Base-by-base conservation (phyloP, 23 tunicate genomes). In the Aplidium turbinatum region DNA sequence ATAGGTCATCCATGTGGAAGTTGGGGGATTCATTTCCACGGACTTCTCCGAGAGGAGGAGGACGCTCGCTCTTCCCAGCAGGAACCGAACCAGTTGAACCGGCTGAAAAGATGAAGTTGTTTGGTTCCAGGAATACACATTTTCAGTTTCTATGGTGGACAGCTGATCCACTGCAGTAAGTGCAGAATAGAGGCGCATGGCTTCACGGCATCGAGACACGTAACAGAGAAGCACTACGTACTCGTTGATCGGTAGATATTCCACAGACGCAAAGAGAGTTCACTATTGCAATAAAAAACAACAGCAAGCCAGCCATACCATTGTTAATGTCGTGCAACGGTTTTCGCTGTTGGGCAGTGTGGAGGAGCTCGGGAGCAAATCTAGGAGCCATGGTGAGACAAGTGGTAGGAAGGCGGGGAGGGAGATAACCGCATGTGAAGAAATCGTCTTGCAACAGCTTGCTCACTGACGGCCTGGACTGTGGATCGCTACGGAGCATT, bases 311-410 rank as follows among this genome's bases (percentile, higher is more conserved):
- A 16, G 50, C 9, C 50, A 0, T 78, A 90, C 97, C 78, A 57
- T 83, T 76, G 34, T 85, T 90, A 33, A 90, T 77, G 20, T 82
- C 89, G 35, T 72, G 85, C 71, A 90, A 60, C 31, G 97, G 97
- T 73, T 90, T 90, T 29, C 97, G 57, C 28, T 65, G 48, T 34
- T 77, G 78, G 1, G 69, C 82, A 56, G 70, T 19, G 22, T 63
- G 61, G 5, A 78, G 82, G 18, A 82, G 60, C 73, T 82, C 97
- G 4, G 97, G 85, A 28, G 85, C 73, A 29, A 90, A 90, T 65
- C 97, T 61, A 9, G 97, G 97, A 24, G 89, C 89, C 85, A 90
- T 79, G 6, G 97, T 76, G 23, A 90, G 68, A 72, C 97, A 90
- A 54, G 97, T 84, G 20, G 91, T 91, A 7, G 98, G 98, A 36